These are phyloP conservation scores for Cassiopea andromeda DNA, from an alignment of 30 jellyfish, hydroid and myxozoan genomes.

Conservation along the genomic window DNA sequence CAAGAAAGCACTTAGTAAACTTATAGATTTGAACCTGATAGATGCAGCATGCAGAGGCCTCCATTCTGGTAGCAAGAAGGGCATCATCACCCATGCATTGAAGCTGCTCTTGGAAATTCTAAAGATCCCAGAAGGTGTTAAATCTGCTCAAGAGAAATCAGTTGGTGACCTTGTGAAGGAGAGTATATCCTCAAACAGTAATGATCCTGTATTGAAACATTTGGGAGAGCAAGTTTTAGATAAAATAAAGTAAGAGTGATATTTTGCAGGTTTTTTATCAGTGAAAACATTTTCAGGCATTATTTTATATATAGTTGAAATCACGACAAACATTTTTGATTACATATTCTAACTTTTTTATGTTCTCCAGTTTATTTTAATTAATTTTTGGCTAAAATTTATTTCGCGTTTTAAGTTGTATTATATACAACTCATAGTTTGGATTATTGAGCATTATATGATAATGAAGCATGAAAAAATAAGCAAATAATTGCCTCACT, in stretches of 20 bases:
- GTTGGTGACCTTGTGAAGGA: constrained; percentile 32
- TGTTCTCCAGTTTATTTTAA: too few relatives aligned
- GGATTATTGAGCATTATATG: too few relatives aligned
- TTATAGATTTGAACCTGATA: constrained; percentile 44
- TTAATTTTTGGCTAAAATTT: too few relatives aligned
- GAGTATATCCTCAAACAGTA: constrained; percentile 18
- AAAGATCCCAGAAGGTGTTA: constrained; percentile 59
- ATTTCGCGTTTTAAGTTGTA: too few relatives aligned
- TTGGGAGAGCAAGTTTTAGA: constrained; percentile 47
- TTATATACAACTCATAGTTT: too few relatives aligned
- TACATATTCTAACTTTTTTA: too few relatives aligned
- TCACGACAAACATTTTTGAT: too few relatives aligned
- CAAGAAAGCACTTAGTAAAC: constrained; percentile 43
- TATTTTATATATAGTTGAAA: too few relatives aligned
- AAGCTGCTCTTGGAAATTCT: constrained; percentile 47
- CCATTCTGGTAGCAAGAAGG: constrained; percentile 20
- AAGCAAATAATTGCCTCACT: too few relatives aligned
- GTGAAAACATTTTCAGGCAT: too few relatives aligned
- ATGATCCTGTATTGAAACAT: constrained; percentile 68
- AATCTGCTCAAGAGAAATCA: constrained; percentile 41
- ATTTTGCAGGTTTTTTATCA: background rate
- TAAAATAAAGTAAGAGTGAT: background rate
- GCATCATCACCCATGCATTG: constrained; percentile 65
- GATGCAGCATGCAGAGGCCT: constrained; percentile 67
- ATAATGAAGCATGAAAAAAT: too few relatives aligned